A percentile compares a stretch with the other conserved stretches of the same genome.
Conservation (phyloP, 2,888 invertebrate species). For the Cistogaster globosa region DNA sequence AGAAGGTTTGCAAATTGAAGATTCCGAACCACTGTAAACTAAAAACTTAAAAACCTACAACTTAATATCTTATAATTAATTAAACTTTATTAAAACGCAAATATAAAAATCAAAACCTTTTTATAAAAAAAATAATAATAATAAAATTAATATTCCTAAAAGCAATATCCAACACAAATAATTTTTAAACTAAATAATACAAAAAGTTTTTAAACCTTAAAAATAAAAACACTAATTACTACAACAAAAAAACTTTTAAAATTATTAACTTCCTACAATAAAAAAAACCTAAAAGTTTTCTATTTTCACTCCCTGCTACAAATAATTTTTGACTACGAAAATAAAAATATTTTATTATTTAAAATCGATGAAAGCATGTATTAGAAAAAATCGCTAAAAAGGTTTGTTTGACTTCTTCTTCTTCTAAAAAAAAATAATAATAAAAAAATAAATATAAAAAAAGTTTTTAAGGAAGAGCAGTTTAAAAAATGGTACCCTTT, state of each 20-base stretch:
- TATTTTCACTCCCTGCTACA: no score
- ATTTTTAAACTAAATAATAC: slow-evolving; percentile 12
- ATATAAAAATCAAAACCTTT: slow-evolving; percentile 29
- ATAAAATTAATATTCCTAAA: slow-evolving; percentile 35
- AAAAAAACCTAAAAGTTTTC: no score
- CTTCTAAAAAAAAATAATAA: neutral
- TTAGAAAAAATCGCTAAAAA: neutral
- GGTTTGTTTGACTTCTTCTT: neutral
- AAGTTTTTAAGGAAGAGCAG: neutral
- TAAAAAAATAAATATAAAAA: neutral
- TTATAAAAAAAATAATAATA: slow-evolving; percentile 41
- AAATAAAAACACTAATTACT: slow-evolving; percentile 53
- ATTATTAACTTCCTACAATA: neutral
- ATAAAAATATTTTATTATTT: no score
- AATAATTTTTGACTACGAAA: no score
- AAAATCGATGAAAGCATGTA: no score
- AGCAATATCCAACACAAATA: slow-evolving; percentile 55
- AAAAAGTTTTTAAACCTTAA: neutral
- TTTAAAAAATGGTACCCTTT: neutral
- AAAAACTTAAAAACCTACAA: slow-evolving; percentile 70
- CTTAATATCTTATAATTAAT: slow-evolving; percentile 40
- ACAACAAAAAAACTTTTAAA: neutral
- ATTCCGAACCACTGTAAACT: slow-evolving; percentile 79
- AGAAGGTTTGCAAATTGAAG: slow-evolving; percentile 82
- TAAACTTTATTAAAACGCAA: slow-evolving; percentile 50